Evolutionary conservation across 2,797 vertebrate species (phyloP), one percentile per base, ranked within the genome.

Genomic region (Limosa lapponica): DNA sequence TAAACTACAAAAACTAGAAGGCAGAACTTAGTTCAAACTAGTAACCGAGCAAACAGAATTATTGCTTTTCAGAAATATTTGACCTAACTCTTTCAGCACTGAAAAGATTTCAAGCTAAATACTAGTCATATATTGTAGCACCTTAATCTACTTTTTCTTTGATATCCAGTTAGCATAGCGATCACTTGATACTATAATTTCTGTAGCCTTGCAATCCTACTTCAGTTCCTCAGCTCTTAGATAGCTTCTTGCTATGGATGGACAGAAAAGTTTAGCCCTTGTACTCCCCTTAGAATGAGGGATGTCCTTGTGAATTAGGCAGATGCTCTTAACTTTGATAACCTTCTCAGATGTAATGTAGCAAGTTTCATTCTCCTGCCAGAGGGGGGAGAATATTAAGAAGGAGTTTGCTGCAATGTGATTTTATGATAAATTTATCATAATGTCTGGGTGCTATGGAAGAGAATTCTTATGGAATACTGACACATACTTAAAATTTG

Each of bases 21-120:
- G 74, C 27, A 94, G 43, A 96, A 75, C 55, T 85, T 83, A 27
- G 41, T 64, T 89, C 34, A 82, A 82, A 84, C 24, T 70, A 65
- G 11, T 34, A 82, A 71, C 4, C 74, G 54, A 78, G 6, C 24
- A 74, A 85, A 78, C 18, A 66, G 11, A 87, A 67, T 64, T 22
- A 61, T 3, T 37, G 28, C 6, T 82, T 64, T 74, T 57, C 46
- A 86, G 61, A 92, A 71, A 61, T 30, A 17, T 83, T 58, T 82
- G 41, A 43, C n/a, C 82, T 73, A 77, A 71, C 18, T 67, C 32
- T 82, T 84, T 57, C 43, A 61, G 2, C 15, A 64, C 8, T 57
- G 44, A 57, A 86, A 44, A 74, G 11, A 61, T 65, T 75, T 80
- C 18, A 87, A 41, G 25, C 7, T 41, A 79, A 90, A 71, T 64